These are phyloP conservation scores for Penaeus monodon DNA, from an alignment of 2,888 invertebrate species.

Conservation along the genomic window DNA sequence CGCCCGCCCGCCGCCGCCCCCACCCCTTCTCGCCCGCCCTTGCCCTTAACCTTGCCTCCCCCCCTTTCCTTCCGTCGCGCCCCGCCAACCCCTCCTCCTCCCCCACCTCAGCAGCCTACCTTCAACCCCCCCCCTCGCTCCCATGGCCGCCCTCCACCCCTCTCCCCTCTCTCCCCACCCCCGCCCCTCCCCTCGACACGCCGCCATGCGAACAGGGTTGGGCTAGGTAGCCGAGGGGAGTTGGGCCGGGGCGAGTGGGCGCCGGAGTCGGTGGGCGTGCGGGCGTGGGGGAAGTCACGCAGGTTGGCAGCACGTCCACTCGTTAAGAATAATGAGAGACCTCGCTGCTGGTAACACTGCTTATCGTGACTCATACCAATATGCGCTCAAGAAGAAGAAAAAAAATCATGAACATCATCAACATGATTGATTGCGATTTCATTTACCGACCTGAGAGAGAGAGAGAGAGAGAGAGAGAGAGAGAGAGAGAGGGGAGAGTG, in stretches of 20 bases:
- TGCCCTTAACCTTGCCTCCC: not conserved
- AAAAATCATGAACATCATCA: constrained; percentile 1
- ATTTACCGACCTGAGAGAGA: not conserved
- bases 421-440: not conserved
- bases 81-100: not conserved
- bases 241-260: no score
- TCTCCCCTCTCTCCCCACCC: not conserved
- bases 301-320: no score
- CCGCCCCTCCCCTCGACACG: not conserved
- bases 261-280: no score
- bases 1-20: no score
- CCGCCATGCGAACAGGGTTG: no score
- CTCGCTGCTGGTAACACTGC: no score
- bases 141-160: not conserved
- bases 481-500: not conserved
- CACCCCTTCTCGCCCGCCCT: no score
- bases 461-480: not conserved
- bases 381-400: not conserved
- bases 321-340: no score
- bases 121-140: not conserved
- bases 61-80: not conserved
- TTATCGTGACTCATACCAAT: no score
- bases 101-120: not conserved
- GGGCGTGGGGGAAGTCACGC: no score
- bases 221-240: no score